Evolutionary conservation across 2,888 invertebrate genomes (phyloP), one percentile per base, ranked within the genome.

Genomic region (Pemphredon lugubris): DNA sequence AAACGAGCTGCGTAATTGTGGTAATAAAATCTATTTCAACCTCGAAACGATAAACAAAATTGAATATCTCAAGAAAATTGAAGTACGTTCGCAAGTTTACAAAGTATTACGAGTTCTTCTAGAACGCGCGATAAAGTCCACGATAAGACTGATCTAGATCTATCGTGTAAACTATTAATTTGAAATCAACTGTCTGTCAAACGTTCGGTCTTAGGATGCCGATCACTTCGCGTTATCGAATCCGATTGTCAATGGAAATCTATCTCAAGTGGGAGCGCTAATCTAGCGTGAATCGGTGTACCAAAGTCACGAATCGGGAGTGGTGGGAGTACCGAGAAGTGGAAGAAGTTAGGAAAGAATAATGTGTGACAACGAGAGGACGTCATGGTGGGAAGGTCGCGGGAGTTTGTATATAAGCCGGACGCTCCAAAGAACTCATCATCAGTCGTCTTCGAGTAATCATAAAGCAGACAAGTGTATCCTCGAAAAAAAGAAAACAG

Each of bases 351-450:
- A 14, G 5, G 21, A 30, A 44, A 45, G 53, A 51, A 48, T n/a
- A n/a, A n/a, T n/a, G 34, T 16, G 20, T 32, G 9, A 44, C 44
- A 26, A 26, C 1, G 13, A 39, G 39, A 44, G 26, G 14, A 11
- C n/a, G 40, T 39, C 40, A 26, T 5, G 16, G n/a, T 9, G 37
- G 18, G 60, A 63, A 70, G 73, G 59, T 34, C 66, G n/a, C 3
- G 14, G 13, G 11, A 18, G 20, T n/a, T 48, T n/a, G 54, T 78
- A 78, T 78, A 78, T 53, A 78, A 77, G 55, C 58, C 14, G 20
- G 2, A 1, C 3, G 6, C n/a, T n/a, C 5, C n/a, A 9, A 21
- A 16, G 16, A 7, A 6, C 5, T 14, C 39, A 40, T 13, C 40
- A 60, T 57, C 72, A 60, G 51, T 63, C 14, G 16, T 39, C 21